These are phyloP conservation scores for Halichondria panicea DNA, from an alignment of 37 sponge, comb jelly and placozoan genomes.

Conservation along the genomic window DNA sequence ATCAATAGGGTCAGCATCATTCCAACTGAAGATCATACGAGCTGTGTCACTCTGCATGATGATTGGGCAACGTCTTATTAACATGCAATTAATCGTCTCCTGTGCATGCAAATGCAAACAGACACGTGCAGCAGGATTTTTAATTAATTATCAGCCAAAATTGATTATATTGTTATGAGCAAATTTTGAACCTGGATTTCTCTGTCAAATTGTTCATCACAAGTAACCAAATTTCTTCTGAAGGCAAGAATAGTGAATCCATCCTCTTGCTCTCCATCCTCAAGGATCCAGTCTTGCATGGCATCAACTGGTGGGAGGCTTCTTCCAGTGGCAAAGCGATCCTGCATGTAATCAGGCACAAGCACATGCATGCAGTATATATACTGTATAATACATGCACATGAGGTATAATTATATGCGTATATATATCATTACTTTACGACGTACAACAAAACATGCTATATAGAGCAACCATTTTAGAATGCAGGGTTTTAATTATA, in stretches of 20 bases:
- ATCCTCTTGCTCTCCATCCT: conserved; percentile 21
- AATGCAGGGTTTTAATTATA: too few species aligned
- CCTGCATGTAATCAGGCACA: conserved; percentile 5
- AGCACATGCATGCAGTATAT: background rate
- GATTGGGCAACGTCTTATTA: background rate
- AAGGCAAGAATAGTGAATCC: conserved; percentile 53
- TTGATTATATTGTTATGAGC: background rate
- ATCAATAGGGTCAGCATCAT: conserved; percentile 4
- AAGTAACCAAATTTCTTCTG: conserved; percentile 19
- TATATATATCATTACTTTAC: too few species aligned
- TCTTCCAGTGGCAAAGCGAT: conserved; percentile 32
- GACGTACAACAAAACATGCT: too few species aligned
- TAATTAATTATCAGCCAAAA: background rate
- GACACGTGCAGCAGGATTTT: too few species aligned
- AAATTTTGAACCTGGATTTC: background rate
- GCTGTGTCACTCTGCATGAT: conserved; percentile 32
- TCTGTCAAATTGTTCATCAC: conserved; percentile 41
- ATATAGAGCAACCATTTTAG: too few species aligned
- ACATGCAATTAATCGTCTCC: background rate
- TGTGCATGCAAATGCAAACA: background rate
- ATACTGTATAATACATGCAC: background rate
- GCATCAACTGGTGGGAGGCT: conserved; percentile 29
- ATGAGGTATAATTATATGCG: too few species aligned
- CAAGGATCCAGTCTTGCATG: conserved; percentile 30
- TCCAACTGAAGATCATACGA: conserved; percentile 40